Evolutionary conservation across 1,140 invertebrate species (phyloP).

Genomic region (Drosophila sucinea): DNA sequence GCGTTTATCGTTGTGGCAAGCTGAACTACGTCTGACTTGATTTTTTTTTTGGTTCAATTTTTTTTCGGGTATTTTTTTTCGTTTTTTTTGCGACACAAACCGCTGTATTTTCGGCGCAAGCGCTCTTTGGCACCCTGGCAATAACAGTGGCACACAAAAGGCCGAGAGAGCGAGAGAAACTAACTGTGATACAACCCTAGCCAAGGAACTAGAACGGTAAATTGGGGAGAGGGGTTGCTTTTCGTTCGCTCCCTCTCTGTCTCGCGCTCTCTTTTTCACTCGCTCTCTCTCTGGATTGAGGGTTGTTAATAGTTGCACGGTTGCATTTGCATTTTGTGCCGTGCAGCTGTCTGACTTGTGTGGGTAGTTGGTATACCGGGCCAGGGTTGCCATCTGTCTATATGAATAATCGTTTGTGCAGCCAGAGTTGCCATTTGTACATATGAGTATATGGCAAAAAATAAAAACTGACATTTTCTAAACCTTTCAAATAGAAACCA

Average conservation of each 20-base stretch:
- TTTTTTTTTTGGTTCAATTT: conserved; percentile 31
- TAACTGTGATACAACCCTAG: conserved; percentile 33
- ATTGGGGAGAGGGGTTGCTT: conserved; percentile 13
- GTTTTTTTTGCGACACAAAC: conserved; percentile 32
- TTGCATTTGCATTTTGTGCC: conserved; percentile 49
- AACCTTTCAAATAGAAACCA: too few relatives aligned
- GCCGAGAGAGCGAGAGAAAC: conserved; percentile 10
- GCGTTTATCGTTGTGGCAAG: conserved; percentile 68
- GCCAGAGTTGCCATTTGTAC: not conserved
- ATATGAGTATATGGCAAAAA: not conserved
- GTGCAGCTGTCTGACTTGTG: conserved; percentile 22
- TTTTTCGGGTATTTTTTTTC: conserved; percentile 37
- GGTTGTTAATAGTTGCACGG: conserved; percentile 60
- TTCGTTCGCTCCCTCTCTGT: not conserved
- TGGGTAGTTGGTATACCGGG: conserved; percentile 36
- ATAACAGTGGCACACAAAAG: conserved; percentile 13
- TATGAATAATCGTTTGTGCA: not conserved
- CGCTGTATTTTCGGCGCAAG: conserved; percentile 62
- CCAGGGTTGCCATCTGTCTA: conserved; percentile 46
- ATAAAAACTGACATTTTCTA: too few relatives aligned
- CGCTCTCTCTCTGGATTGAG: conserved; percentile 14
- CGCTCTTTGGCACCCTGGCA: conserved; percentile 52
- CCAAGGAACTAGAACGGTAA: conserved; percentile 26
- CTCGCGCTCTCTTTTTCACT: not conserved
- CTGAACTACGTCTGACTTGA: conserved; percentile 75